Evolutionary conservation across 1,140 invertebrate species (phyloP), one percentile per base, ranked within the genome.

Genomic region (Tetramorium alpestre): DNA sequence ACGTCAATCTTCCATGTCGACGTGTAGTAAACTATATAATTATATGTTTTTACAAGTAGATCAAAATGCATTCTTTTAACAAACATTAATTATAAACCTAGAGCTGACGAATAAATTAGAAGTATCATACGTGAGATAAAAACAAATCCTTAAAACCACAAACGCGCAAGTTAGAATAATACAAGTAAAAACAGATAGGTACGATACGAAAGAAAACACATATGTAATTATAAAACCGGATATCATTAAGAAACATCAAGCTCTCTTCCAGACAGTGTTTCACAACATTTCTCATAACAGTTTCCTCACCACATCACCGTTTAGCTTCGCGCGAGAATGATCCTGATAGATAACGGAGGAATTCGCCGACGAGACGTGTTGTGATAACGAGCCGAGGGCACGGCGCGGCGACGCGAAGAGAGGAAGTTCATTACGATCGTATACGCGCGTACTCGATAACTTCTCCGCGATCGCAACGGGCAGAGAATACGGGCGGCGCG

Each of bases 341-440:
- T 84, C 80, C 56, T 84, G 78, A 84, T 54, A 84, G 58, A 87
- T 84, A 87, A 73, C 33, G 28, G n/a, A 16, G 47, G 60, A 56
- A 75, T 54, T 22, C 28, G 80, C 22, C 51, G n/a, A 51, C 65
- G 38, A 49, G 62, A 22, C 60, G 33, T 16, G 41, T 11, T 7
- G 54, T 38, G 33, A 69, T 80, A 81, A 69, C 62, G 33, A 72
- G 10, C 41, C 11, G 64, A n/a, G 16, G 38, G 22, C 18, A 70
- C 44, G 33, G 33, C 51, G 62, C 44, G 33, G 33, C 51, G 62
- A 54, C n/a, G 47, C 18, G 62, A 81, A 76, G 49, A 49, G 65
- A 58, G 60, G 60, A 87, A 76, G 81, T 87, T 87, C 81, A 85
- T 85, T 87, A 87, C 70, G 62, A 75, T 84, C 47, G 64, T 65